Evolutionary conservation across 2,888 invertebrate genomes (phyloP).

Genomic region (Taphrorychus bicolor): DNA sequence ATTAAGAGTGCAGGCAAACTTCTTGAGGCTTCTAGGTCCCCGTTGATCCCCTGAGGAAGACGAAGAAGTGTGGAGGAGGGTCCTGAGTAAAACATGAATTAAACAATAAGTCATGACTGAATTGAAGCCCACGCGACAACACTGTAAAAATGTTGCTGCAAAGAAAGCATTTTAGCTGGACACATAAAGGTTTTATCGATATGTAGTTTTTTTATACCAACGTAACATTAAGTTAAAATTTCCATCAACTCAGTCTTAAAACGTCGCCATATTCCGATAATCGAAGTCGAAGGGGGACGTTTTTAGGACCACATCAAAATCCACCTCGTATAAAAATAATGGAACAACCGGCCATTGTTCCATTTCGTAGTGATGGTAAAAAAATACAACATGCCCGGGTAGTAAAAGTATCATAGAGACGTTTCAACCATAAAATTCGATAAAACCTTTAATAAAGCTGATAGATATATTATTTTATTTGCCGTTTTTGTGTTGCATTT

Average conservation of each 20-base stretch:
- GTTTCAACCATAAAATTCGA: neutral
- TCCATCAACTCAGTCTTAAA: neutral
- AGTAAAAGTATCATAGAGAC: neutral
- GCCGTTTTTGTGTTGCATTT: neutral
- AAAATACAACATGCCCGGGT: neutral
- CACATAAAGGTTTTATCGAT: neutral
- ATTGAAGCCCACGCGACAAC: too few relatives aligned
- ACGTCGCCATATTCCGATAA: neutral
- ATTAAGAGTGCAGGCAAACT: neutral
- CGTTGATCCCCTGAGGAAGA: neutral
- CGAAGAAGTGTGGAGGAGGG: neutral
- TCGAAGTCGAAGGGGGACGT: neutral
- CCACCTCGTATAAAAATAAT: neutral
- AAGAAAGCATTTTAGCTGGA: neutral
- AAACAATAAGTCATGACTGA: too few relatives aligned
- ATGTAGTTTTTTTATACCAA: neutral
- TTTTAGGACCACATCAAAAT: neutral
- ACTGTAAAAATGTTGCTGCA: neutral
- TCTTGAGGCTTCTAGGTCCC: neutral
- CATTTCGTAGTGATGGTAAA: neutral
- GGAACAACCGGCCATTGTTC: neutral
- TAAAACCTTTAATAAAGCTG: neutral
- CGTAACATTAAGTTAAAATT: neutral
- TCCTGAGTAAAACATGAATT: neutral
- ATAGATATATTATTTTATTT: neutral